These are phyloP conservation scores for Heliothis subflexa DNA, from an alignment of 1,140 invertebrate species.

Conservation along the genomic window DNA sequence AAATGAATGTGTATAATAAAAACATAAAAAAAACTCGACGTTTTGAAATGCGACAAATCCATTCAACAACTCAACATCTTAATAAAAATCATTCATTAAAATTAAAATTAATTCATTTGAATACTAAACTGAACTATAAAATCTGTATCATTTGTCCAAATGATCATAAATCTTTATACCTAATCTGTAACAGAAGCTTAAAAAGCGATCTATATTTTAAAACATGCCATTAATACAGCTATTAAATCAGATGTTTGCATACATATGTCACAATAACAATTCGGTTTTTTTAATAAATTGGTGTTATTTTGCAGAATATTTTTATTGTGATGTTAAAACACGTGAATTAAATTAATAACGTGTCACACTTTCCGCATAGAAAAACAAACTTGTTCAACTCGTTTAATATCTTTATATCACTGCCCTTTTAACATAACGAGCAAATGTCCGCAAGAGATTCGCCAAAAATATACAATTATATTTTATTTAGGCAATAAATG, in stretches of 20 bases:
- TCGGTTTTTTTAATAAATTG: neutral
- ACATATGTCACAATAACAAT: neutral
- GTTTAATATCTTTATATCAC: slow-evolving; percentile 17
- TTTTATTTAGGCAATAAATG: slow-evolving; percentile 33
- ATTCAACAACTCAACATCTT: slow-evolving; percentile 19
- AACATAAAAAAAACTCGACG: slow-evolving; percentile 4
- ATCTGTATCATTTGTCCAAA: slow-evolving; percentile 33
- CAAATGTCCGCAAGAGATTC: slow-evolving; percentile 9
- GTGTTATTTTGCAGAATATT: neutral
- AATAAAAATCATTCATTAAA: slow-evolving; percentile 35
- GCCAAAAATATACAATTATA: neutral
- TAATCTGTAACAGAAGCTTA: slow-evolving; percentile 40
- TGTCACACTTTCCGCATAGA: slow-evolving; percentile 19
- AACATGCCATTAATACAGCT: slow-evolving; percentile 8
- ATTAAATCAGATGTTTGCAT: slow-evolving; percentile 19
- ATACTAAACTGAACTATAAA: slow-evolving; percentile 28
- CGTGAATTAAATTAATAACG: slow-evolving; percentile 1
- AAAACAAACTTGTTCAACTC: slow-evolving; percentile 39
- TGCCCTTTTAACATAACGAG: slow-evolving; percentile 17
- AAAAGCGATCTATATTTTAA: slow-evolving; percentile 30
- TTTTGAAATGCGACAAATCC: neutral
- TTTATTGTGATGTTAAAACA: neutral
- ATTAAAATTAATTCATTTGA: slow-evolving; percentile 30
- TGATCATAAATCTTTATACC: slow-evolving; percentile 17
- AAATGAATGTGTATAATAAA: neutral